Evolutionary conservation across 2,113 vertebrate species (phyloP).

Genomic region (Myrmophylax atrothorax): DNA sequence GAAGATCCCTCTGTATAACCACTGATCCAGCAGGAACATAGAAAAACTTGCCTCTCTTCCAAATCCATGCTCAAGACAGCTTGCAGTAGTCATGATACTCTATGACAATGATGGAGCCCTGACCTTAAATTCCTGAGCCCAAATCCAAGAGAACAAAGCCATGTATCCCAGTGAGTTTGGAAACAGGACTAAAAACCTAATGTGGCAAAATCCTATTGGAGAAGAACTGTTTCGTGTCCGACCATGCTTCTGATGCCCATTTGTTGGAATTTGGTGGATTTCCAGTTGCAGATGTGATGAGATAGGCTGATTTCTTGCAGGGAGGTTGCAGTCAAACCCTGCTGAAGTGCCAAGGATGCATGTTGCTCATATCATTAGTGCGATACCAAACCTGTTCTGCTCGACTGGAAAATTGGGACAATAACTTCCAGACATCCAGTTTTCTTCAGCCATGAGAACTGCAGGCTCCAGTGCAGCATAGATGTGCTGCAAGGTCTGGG

Average conservation of each 20-base stretch:
- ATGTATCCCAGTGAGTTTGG: accelerated
- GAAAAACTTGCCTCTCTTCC: not conserved
- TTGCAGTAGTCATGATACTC: accelerated
- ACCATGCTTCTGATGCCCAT: not conserved
- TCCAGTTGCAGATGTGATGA: not conserved
- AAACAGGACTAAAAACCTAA: not conserved
- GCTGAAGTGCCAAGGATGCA: not conserved
- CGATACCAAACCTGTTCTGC: not conserved
- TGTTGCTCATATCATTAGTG: accelerated
- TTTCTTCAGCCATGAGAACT: not conserved
- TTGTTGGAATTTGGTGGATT: not conserved
- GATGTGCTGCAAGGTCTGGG: not conserved
- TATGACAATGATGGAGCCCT: not conserved
- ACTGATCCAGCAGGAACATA: not conserved
- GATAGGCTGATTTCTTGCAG: not conserved
- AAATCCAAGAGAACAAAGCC: not conserved
- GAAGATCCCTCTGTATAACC: not conserved
- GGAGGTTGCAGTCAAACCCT: not conserved
- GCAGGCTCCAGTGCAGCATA: accelerated
- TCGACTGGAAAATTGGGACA: not conserved
- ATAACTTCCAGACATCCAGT: not conserved
- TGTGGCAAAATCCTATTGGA: not conserved
- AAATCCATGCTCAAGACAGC: not conserved
- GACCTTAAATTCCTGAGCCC: not conserved
- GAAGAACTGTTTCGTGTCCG: not conserved